Evolutionary conservation across 1,140 invertebrate genomes (phyloP).

Genomic region (Vollenhovia emeryi): DNA sequence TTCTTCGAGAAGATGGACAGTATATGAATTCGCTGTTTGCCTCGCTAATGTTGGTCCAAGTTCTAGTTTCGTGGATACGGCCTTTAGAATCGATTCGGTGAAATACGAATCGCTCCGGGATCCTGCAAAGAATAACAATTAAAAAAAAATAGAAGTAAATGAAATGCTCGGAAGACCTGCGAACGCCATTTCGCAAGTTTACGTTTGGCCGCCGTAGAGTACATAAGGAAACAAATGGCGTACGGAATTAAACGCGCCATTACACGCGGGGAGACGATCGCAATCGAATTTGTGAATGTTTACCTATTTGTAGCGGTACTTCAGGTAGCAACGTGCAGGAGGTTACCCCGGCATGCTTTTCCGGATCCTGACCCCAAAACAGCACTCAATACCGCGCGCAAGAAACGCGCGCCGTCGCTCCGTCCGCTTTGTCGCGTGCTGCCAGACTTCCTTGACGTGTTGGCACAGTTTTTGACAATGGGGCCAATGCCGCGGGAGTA

Average conservation of each 20-base stretch:
- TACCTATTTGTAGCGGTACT: conserved; percentile 43
- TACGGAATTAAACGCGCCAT: conserved; percentile 16
- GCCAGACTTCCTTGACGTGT: conserved; percentile 66
- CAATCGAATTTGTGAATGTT: conserved; percentile 52
- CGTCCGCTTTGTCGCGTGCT: conserved; percentile 47
- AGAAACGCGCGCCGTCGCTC: conserved; percentile 21
- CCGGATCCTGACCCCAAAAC: conserved; percentile 57
- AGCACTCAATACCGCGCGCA: not conserved
- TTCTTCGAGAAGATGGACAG: too few relatives aligned
- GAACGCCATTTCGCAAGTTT: not conserved
- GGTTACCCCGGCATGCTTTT: conserved; percentile 35
- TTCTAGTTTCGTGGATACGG: too few relatives aligned
- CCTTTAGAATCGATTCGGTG: too few relatives aligned
- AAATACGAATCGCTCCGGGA: not conserved
- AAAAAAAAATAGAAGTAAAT: too few relatives aligned
- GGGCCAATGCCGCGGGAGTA: conserved; percentile 59
- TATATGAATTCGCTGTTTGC: too few relatives aligned
- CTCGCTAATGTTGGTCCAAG: too few relatives aligned
- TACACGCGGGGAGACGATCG: conserved; percentile 3
- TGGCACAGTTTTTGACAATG: conserved; percentile 57
- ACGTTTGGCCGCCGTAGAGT: not conserved
- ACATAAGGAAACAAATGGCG: not conserved
- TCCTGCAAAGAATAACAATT: not conserved
- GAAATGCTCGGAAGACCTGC: not conserved
- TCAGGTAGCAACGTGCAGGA: conserved; percentile 58